These are phyloP conservation scores for Lasioglossum albipes DNA, from an alignment of 1,140 invertebrate genomes.

Conservation along the genomic window DNA sequence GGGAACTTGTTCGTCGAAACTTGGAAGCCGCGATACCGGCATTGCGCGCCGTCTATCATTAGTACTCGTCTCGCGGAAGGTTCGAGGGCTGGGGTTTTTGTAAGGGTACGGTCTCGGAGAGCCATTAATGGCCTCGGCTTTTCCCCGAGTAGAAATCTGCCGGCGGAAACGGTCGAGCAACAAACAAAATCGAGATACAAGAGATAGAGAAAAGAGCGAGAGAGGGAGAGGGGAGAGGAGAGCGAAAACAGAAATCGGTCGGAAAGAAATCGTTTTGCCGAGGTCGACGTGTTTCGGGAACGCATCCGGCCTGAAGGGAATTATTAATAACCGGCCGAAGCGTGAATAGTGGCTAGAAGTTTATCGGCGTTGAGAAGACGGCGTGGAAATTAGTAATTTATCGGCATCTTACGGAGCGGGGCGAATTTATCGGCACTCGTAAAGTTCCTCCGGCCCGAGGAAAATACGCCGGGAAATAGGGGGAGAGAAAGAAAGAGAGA, in stretches of 20 bases:
- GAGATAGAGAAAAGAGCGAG: neutral
- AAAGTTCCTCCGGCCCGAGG: constrained; percentile 16
- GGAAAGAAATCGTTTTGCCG: neutral
- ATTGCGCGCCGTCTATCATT: constrained; percentile 53
- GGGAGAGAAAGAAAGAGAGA: too few species aligned
- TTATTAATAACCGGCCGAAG: constrained; percentile 32
- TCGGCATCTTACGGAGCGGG: constrained; percentile 25
- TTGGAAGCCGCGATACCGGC: constrained; percentile 46
- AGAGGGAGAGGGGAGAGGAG: too few species aligned
- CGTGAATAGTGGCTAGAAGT: constrained; percentile 36
- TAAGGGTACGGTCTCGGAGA: neutral
- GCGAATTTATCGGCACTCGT: constrained; percentile 39
- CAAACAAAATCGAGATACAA: neutral
- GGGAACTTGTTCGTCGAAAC: constrained; percentile 53
- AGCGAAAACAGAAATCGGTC: neutral
- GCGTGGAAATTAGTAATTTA: constrained; percentile 48
- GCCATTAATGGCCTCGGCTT: neutral
- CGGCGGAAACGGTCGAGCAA: neutral
- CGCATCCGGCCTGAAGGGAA: neutral
- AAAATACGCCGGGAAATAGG: constrained; percentile 30
- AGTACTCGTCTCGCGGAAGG: constrained; percentile 45
- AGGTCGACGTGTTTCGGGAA: neutral
- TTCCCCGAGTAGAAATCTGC: neutral
- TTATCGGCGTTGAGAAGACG: constrained; percentile 41
- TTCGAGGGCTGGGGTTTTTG: constrained; percentile 24